A percentile compares a stretch with the other conserved stretches of the same genome.
Conservation (phyloP, 2,888 invertebrate species). For the Lepetodrilus schrolli region DNA sequence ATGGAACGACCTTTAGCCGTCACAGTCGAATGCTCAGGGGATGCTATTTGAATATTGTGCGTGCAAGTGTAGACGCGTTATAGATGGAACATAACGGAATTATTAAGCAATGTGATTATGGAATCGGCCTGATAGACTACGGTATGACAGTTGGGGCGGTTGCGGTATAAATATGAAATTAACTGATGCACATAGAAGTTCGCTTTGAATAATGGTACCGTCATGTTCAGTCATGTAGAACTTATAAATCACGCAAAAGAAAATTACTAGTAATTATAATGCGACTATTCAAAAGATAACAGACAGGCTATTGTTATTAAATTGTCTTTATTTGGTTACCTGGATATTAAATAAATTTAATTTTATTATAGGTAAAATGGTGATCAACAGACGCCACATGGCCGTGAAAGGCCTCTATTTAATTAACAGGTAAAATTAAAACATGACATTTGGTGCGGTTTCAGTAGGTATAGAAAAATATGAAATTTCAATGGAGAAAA, state of each 20-base stretch:
- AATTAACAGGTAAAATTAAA: neutral
- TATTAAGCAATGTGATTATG: conserved; percentile 21
- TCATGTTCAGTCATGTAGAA: neutral
- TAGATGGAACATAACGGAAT: conserved; percentile 15
- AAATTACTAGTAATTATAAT: neutral
- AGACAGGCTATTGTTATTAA: neutral
- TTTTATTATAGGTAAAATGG: neutral
- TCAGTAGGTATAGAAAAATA: conserved; percentile 10
- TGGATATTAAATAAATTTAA: conserved; percentile 14
- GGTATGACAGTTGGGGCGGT: conserved; percentile 5
- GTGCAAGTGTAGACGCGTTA: neutral
- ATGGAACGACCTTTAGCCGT: neutral
- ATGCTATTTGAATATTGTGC: neutral
- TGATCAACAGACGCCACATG: neutral
- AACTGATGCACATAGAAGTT: neutral
- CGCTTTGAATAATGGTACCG: neutral
- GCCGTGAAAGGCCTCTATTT: neutral
- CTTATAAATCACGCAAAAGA: neutral
- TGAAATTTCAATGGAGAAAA: conserved; percentile 14
- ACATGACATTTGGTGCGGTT: conserved; percentile 21
- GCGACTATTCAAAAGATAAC: neutral
- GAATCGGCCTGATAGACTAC: neutral
- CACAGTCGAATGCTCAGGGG: conserved; percentile 1
- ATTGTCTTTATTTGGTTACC: conserved; percentile 2
- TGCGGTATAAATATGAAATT: conserved; percentile 24